Evolutionary conservation across 2,113 vertebrate genomes (phyloP).

Genomic region (Syngnathus floridae): DNA sequence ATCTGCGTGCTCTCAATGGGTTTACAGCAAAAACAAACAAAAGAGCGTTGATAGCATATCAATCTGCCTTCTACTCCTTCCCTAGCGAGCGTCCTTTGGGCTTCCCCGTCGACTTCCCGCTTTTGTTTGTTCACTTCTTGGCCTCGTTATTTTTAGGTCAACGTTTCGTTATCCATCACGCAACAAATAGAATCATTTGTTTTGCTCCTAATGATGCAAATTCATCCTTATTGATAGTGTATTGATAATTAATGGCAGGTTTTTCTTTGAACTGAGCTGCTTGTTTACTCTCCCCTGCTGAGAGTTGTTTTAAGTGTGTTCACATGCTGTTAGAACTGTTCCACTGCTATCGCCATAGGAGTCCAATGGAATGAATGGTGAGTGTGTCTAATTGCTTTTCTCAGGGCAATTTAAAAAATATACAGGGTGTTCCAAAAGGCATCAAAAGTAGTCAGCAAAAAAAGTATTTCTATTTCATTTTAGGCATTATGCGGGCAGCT

Average conservation of each 20-base stretch:
- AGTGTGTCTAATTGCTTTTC: neutral
- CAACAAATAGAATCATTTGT: constrained; percentile 33
- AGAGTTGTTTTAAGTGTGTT: neutral
- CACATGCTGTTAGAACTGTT: neutral
- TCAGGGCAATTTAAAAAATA: no score
- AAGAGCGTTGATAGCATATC: constrained; percentile 60
- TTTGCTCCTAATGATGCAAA: constrained; percentile 46
- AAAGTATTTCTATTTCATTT: no score
- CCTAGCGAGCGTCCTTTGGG: constrained; percentile 46
- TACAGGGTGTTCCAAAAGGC: no score
- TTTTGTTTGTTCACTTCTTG: constrained; percentile 55
- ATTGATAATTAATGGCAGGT: neutral
- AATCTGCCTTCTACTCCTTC: constrained; percentile 50
- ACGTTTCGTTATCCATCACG: constrained; percentile 59
- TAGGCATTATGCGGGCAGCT: no score
- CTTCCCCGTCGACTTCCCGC: constrained; percentile 48
- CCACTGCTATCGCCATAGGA: neutral
- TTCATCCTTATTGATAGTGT: constrained; percentile 50
- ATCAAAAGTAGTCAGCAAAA: no score
- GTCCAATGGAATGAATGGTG: neutral
- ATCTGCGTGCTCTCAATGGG: constrained; percentile 50
- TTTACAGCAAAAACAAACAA: constrained; percentile 59
- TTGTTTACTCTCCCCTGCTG: neutral
- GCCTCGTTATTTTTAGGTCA: constrained; percentile 39
- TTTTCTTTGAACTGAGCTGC: neutral